Evolutionary conservation across 2,888 invertebrate genomes (phyloP).

Genomic region (Agonopterix arenella): DNA sequence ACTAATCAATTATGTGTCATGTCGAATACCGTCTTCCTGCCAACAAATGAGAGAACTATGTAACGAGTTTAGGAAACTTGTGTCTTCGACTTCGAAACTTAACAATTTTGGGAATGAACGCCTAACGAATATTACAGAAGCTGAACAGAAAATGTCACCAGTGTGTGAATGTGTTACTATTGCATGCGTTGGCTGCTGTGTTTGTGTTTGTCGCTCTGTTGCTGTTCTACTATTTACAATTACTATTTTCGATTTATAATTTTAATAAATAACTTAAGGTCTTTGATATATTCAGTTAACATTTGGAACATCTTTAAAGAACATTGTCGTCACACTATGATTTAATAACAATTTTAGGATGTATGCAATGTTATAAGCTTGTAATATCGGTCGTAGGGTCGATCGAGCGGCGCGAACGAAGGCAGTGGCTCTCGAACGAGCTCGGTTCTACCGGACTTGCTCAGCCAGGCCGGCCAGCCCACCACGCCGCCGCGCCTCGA

Average conservation of each 20-base stretch:
- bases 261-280: too few species aligned
- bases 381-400: conserved; percentile 40
- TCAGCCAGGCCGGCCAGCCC: conserved; percentile 91
- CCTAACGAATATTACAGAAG: conserved; percentile 62
- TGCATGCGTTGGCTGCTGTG: conserved; percentile 61
- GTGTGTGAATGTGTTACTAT: conserved; percentile 58
- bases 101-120: conserved; percentile 62
- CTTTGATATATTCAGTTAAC: too few species aligned
- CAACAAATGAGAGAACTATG: conserved; percentile 40
- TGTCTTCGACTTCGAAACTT: conserved; percentile 49
- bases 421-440: conserved; percentile 88
- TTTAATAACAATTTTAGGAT: background rate
- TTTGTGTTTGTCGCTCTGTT: conserved; percentile 11
- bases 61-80: conserved; percentile 33
- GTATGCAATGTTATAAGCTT: background rate
- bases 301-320: too few species aligned
- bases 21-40: conserved; percentile 71
- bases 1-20: conserved; percentile 44
- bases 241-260: too few species aligned
- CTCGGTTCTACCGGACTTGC: conserved; percentile 95
- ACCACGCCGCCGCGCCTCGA: conserved; percentile 93
- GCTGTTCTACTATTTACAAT: background rate
- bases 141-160: conserved; percentile 48
- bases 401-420: conserved; percentile 67
- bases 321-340: background rate